Evolutionary conservation across 1,140 invertebrate species (phyloP).

Genomic region (Tribolium castaneum): DNA sequence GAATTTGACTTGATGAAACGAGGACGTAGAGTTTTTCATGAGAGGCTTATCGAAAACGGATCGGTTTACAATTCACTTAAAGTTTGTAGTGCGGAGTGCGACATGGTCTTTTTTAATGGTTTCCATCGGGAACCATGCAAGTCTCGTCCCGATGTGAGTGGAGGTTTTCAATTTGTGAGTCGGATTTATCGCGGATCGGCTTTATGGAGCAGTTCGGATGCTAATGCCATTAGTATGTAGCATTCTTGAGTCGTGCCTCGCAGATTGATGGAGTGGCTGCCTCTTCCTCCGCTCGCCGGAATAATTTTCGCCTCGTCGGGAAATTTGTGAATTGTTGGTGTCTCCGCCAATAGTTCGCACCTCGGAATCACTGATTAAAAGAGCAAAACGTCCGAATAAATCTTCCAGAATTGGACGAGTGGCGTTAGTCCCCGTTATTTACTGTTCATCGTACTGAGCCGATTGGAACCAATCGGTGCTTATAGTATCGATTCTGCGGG

Average conservation of each 20-base stretch:
- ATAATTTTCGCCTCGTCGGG: neutral
- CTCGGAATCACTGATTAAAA: slow-evolving; percentile 49
- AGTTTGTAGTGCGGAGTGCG: neutral
- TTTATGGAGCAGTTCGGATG: slow-evolving; percentile 53
- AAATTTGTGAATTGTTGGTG: slow-evolving; percentile 25
- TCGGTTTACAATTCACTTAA: neutral
- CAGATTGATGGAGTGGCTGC: slow-evolving; percentile 55
- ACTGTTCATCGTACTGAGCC: slow-evolving; percentile 48
- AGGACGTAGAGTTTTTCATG: neutral
- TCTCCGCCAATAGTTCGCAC: slow-evolving; percentile 7
- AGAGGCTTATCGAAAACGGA: neutral
- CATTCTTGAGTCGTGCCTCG: slow-evolving; percentile 52
- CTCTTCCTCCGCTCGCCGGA: neutral
- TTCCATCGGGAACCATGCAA: slow-evolving; percentile 44
- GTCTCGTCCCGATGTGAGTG: slow-evolving; percentile 54
- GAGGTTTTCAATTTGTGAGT: slow-evolving; percentile 58
- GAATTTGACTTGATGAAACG: slow-evolving; percentile 1
- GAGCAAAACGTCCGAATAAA: slow-evolving; percentile 50
- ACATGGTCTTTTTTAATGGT: slow-evolving; percentile 21
- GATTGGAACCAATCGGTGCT: slow-evolving; percentile 55
- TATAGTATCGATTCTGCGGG: slow-evolving; percentile 52
- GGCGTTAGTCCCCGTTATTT: slow-evolving; percentile 54
- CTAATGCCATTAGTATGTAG: slow-evolving; percentile 57
- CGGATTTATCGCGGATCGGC: slow-evolving; percentile 57
- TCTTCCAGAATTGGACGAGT: slow-evolving; percentile 51